These are phyloP conservation scores for Coptodon bakossiorum DNA, from an alignment of 2,113 vertebrate genomes.

Conservation along the genomic window DNA sequence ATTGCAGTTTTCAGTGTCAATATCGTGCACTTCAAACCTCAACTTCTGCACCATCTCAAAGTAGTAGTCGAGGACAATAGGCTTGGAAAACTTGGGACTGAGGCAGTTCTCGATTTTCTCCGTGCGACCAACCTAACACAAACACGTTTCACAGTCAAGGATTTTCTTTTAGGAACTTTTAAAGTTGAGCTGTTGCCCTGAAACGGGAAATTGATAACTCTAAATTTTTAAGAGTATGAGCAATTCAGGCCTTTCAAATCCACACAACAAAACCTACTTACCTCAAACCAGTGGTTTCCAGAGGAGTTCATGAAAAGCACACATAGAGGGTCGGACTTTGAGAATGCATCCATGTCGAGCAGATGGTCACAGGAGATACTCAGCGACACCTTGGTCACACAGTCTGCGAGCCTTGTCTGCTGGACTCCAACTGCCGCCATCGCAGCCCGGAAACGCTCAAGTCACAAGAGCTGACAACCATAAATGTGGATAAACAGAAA, in stretches of 20 bases:
- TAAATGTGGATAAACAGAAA: not conserved
- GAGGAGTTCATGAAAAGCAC: slow-evolving; percentile 69
- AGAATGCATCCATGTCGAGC: slow-evolving; percentile 83
- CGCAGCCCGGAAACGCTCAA: not conserved
- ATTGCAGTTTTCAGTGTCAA: slow-evolving; percentile 84
- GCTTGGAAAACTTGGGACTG: slow-evolving; percentile 85
- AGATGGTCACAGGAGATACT: slow-evolving; percentile 82
- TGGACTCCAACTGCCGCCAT: slow-evolving; percentile 32
- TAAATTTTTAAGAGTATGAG: not conserved
- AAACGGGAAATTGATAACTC: not conserved
- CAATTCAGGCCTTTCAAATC: not conserved
- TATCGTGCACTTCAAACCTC: slow-evolving; percentile 89
- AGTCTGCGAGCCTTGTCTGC: slow-evolving; percentile 60
- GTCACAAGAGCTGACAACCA: not conserved
- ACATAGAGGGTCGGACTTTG: slow-evolving; percentile 86
- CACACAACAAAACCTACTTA: not conserved
- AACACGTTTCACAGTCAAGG: not conserved
- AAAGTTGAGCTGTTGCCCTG: not conserved
- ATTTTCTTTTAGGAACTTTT: not conserved
- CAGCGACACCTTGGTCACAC: slow-evolving; percentile 79
- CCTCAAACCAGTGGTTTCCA: slow-evolving; percentile 56
- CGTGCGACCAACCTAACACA: slow-evolving; percentile 73
- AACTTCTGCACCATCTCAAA: slow-evolving; percentile 96
- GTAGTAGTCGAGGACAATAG: slow-evolving; percentile 88
- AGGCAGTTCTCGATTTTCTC: slow-evolving; percentile 88